Base-by-base conservation (phyloP, 2,797 vertebrate species). In the Dermochelys coriacea region DNA sequence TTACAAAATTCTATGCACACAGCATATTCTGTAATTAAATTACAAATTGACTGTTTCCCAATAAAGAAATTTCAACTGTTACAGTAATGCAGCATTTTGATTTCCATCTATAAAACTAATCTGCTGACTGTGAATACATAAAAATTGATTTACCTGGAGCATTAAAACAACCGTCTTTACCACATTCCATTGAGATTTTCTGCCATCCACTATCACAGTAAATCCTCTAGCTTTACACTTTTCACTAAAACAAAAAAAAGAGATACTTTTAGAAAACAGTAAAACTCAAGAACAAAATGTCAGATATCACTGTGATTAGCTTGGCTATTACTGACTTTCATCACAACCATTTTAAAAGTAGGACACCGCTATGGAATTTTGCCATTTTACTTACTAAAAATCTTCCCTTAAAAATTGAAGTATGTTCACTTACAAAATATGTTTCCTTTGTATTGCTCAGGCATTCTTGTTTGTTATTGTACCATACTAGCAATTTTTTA, bases 151-250 rank as follows among this genome's bases (percentile, higher is more conserved):
- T 98, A 99, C 99, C 99, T 99, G 99, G 81, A 99, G 96, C 99
- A 99, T 99, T 96, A 99, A 98, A 89, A 99, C 99, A 88, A 99
- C 99, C 0, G 99, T 99, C 98, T 99, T 99, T 87, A 99, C 99
- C 68, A 99, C 99, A 19, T 99, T 99, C 99, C 99, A 99, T 93
- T 99, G 99, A 90, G 99, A 99, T 97, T 99, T 99, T 87, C 99
- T 98, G 79, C 99, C 99, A 71, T 99, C 99, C 95, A 99, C 99
- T 84, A 99, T 99, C 85, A 99, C 99, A 1, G 99, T 99, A 98
- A 99, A 99, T 91, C 99, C 99, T 91, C 99, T 98, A 84, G 99
- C 99, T 97, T 99, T 99, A 97, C 99, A 99, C 91, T 99, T 99
- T 92, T 99, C 99, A 98, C 99, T 99, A 92, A 85, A 98, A 97